Evolutionary conservation across 2,888 invertebrate species (phyloP).

Genomic region (Bhutanitis thaidina): DNA sequence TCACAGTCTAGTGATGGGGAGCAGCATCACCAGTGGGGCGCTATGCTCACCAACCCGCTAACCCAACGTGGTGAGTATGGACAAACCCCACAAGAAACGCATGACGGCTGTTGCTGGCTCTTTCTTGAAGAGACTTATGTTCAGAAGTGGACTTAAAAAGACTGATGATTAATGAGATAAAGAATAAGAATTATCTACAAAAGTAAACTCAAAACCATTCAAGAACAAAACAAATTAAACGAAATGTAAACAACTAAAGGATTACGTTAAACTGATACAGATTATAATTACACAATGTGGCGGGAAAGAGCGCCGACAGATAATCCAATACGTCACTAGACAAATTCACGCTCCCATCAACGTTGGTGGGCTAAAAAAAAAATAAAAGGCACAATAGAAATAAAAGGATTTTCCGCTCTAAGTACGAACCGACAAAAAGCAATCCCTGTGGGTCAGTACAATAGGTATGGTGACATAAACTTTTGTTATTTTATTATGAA

Average conservation of each 20-base stretch:
- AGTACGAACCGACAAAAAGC: conserved; percentile 40
- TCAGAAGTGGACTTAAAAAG: too few species aligned
- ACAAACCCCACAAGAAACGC: too few species aligned
- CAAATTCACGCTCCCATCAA: conserved; percentile 46
- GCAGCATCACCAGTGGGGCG: too few species aligned
- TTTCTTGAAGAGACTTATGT: too few species aligned
- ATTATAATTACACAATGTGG: conserved; percentile 11
- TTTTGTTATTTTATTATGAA: conserved; percentile 42
- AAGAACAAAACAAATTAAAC: too few species aligned
- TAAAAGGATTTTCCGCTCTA: conserved; percentile 23
- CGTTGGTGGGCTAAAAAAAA: conserved; percentile 51
- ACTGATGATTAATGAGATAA: too few species aligned
- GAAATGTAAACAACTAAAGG: background rate
- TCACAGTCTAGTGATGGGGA: too few species aligned
- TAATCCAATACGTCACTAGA: conserved; percentile 38
- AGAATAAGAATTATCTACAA: too few species aligned
- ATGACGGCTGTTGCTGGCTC: too few species aligned
- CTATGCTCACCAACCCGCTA: too few species aligned
- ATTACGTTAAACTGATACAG: conserved; percentile 2
- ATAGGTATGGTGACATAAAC: conserved; percentile 53
- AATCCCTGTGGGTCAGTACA: conserved; percentile 45
- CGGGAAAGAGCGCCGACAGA: conserved; percentile 28
- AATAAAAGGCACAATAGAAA: conserved; percentile 11
- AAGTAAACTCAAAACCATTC: too few species aligned
- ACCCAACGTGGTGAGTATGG: too few species aligned